Percentiles rank a stretch among this genome's conserved stretches.
Evolutionary conservation across 2,888 invertebrate species (phyloP).

Genomic region (Ennomos erosarius): DNA sequence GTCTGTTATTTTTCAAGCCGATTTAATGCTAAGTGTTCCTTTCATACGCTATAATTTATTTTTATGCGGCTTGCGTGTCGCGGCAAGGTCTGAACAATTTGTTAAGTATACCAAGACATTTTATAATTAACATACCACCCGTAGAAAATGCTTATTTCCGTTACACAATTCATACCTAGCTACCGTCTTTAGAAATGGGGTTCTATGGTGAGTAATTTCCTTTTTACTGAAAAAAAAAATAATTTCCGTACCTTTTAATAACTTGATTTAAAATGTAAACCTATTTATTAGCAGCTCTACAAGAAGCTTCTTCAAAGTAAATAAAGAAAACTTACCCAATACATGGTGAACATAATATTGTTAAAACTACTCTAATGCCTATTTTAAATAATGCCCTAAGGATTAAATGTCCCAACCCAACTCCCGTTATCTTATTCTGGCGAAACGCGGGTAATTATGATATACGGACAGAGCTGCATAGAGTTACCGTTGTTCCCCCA

Average conservation of each 20-base stretch:
- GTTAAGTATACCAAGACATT: conserved; percentile 26
- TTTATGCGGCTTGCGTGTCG: conserved; percentile 22
- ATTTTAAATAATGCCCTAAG: neutral
- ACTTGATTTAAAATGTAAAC: no score
- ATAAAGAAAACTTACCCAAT: no score
- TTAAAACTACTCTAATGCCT: no score
- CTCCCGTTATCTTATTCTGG: conserved; percentile 5
- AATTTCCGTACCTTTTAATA: no score
- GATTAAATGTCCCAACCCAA: neutral
- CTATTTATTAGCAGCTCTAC: no score
- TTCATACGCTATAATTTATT: conserved; percentile 13
- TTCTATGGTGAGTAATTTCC: neutral
- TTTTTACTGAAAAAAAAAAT: no score
- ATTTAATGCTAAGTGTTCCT: conserved; percentile 11
- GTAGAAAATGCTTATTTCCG: conserved; percentile 26
- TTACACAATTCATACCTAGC: conserved; percentile 15
- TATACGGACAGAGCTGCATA: conserved; percentile 27
- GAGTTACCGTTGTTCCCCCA: conserved; percentile 40
- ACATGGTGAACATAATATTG: no score
- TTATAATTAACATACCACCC: conserved; percentile 25
- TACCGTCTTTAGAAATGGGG: neutral
- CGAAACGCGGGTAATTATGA: conserved; percentile 24
- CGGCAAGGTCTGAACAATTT: conserved; percentile 26
- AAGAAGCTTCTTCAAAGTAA: no score
- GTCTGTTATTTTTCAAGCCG: conserved; percentile 2